These are phyloP conservation scores for Rhinatrema bivittatum DNA, from an alignment of 2,797 vertebrate species.

Conservation along the genomic window DNA sequence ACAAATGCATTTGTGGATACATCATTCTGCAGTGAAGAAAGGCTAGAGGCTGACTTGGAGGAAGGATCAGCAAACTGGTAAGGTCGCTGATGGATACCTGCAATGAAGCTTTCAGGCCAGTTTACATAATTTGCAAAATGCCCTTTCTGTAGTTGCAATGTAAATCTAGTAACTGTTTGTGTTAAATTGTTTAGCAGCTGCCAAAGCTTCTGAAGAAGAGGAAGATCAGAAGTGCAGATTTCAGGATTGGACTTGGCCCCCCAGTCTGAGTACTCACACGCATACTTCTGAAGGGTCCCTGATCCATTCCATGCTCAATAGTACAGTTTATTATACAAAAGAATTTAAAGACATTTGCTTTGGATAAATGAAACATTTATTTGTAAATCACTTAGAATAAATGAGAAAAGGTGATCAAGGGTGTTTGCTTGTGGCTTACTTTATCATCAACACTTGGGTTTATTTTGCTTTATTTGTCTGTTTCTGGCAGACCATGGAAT, in stretches of 20 bases:
- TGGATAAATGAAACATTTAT: conserved; percentile 50
- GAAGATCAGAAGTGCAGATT: conserved; percentile 54
- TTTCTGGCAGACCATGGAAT: no score
- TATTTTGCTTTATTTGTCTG: no score
- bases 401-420: conserved; percentile 48
- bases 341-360: conserved; percentile 51
- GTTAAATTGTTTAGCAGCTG: conserved; percentile 56
- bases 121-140: conserved; percentile 50
- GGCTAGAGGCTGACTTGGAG: conserved; percentile 43
- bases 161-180: conserved; percentile 55
- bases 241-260: conserved; percentile 47
- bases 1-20: conserved; percentile 49
- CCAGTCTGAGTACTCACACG: conserved; percentile 52
- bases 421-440: conserved; percentile 33
- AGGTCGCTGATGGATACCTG: conserved; percentile 48
- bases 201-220: conserved; percentile 47
- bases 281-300: conserved; percentile 35
- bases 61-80: conserved; percentile 57
- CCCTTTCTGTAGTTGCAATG: conserved; percentile 46
- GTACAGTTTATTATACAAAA: conserved; percentile 55
- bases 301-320: conserved; percentile 44
- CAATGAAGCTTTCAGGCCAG: conserved; percentile 42
- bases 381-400: conserved; percentile 56
- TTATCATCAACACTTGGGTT: no score
- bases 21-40: conserved; percentile 51